Base-by-base conservation (phyloP, 2,888 invertebrate genomes). In the Noctua janthina region DNA sequence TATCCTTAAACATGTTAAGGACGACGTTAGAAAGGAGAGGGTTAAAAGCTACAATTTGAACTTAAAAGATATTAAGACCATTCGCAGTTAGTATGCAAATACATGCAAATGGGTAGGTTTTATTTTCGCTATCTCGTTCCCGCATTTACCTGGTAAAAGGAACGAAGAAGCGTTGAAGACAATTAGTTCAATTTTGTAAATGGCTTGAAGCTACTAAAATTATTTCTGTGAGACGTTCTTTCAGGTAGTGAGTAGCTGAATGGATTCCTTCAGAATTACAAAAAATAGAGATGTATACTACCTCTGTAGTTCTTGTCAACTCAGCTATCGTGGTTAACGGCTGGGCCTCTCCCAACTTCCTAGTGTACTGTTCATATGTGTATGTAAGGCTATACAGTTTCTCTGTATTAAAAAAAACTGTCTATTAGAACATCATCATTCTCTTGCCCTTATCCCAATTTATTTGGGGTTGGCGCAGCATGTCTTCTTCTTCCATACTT, bases 1-100 rank as follows among this genome's bases (percentile, higher is more conserved):
- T 74, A 59, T 86, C 75, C 59, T 69, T 84, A 76, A 86, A 76
- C 72, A 78, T 73, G 69, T 64, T 78, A 77, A 76, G 79, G 76
- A 62, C 66, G 54, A 46, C 35, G 23, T 51, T 77, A 78, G 51
- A 74, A 76, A 74, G 74, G 68, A 78, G 64, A 72, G 72, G 64
- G 70, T 83, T 82, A 70, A 85, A 84, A 75, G 81, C 76, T 85
- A 75, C 80, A 76, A 68, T 77, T 80, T 81, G 79, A 81, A 83
- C 82, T 85, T 83, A 78, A 83, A 84, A 82, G 79, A 85, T 77
- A 83, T 86, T 83, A 83, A 75, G 29, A 64, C 68, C 72, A 83
- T 78, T 74, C 75, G 81, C 67, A 82, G 75, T 78, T 73, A 71
- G 49, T 71, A 90, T 90, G 90, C 81, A 90, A 90, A 90, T 90